phyloP scores from a whole-genome alignment of 2,113 vertebrate genomes.

The Aldabrachelys gigantea region DNA sequence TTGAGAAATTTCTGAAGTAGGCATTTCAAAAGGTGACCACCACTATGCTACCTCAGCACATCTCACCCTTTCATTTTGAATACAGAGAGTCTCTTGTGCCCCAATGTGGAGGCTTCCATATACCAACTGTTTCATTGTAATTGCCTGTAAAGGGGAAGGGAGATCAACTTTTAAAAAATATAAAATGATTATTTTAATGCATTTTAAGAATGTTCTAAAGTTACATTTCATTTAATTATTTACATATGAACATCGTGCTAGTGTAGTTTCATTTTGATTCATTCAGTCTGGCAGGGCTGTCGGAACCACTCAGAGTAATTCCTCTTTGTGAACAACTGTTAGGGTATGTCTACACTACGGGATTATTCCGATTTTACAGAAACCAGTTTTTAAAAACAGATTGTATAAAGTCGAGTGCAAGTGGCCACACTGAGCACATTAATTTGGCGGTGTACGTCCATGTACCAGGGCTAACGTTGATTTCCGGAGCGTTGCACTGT shows the following conservation, averaged over 20 bases:
- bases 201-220: conserved; percentile 38
- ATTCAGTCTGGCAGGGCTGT: not conserved
- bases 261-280: not conserved
- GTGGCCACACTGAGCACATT: too few relatives aligned
- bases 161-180: conserved; percentile 15
- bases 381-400: too few relatives aligned
- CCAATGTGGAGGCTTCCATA: not conserved
- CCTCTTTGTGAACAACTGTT: not conserved
- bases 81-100: accelerated
- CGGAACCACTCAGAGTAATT: not conserved
- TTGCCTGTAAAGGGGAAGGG: not conserved
- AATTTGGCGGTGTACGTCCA: too few relatives aligned
- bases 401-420: too few relatives aligned
- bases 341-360: too few relatives aligned
- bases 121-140: not conserved
- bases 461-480: too few relatives aligned
- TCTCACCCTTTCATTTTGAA: not conserved
- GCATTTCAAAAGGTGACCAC: not conserved
- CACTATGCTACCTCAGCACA: accelerated
- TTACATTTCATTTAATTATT: conserved; percentile 41
- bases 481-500: too few relatives aligned
- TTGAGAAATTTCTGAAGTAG: not conserved
- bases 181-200: not conserved
- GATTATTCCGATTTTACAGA: too few relatives aligned
- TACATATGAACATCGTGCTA: not conserved